A percentile compares a stretch with the other conserved stretches of the same genome.
Evolutionary conservation across 2,797 vertebrate genomes (phyloP).

Genomic region (Pagetopsis macropterus): DNA sequence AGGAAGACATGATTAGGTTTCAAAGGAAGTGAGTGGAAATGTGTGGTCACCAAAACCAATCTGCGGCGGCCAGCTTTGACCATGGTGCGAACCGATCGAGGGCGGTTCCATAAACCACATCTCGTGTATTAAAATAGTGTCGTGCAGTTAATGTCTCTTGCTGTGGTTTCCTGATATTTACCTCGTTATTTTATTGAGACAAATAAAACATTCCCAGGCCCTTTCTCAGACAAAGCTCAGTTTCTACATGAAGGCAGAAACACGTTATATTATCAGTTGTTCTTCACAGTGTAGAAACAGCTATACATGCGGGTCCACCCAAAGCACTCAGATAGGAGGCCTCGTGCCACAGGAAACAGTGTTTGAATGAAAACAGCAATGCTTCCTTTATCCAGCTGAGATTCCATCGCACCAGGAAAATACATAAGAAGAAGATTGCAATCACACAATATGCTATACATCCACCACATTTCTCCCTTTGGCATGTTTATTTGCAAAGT

Average conservation of each 20-base stretch:
- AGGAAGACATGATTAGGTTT: constrained; percentile 78
- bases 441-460: not conserved
- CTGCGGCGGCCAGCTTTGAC: constrained; percentile 46
- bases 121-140: constrained; percentile 38
- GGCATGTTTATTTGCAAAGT: not conserved
- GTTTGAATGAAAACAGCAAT: constrained; percentile 9
- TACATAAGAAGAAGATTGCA: not conserved
- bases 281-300: constrained; percentile 21
- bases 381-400: constrained; percentile 19
- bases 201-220: not conserved
- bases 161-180: constrained; percentile 39
- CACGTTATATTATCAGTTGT: constrained; percentile 41
- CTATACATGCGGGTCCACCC: constrained; percentile 27
- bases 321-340: constrained; percentile 41
- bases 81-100: constrained; percentile 53
- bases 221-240: constrained; percentile 1
- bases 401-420: not conserved
- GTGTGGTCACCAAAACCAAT: constrained; percentile 61
- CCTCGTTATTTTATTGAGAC: constrained; percentile 22
- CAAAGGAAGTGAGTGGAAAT: constrained; percentile 71
- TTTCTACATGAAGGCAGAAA: constrained; percentile 16
- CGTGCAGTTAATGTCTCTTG: constrained; percentile 28
- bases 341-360: constrained; percentile 44
- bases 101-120: constrained; percentile 54
- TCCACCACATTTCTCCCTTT: not conserved